Percentiles rank a stretch among this genome's conserved stretches.
These are phyloP conservation scores for Betta splendens DNA, from an alignment of 2,797 vertebrate genomes.

Conservation along the genomic window DNA sequence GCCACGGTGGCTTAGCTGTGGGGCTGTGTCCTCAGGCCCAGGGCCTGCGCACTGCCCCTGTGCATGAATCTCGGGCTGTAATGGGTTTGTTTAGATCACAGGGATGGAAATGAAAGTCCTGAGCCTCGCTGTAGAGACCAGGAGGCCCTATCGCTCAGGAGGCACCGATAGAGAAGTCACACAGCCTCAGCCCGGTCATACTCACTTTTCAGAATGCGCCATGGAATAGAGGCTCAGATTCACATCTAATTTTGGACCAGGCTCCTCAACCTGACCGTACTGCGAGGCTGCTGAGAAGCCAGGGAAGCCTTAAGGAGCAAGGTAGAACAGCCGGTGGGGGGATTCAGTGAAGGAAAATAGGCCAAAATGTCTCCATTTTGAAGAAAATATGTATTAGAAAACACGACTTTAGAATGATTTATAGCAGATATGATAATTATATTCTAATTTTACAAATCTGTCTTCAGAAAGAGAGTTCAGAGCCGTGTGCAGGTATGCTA, in stretches of 20 bases:
- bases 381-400: constrained; percentile 54
- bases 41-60: constrained; percentile 67
- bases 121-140: constrained; percentile 71
- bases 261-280: constrained; percentile 58
- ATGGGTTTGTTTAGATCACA: constrained; percentile 88
- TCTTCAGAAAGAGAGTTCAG: constrained; percentile 72
- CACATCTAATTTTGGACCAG: constrained; percentile 74
- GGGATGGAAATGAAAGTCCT: constrained; percentile 84
- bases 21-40: constrained; percentile 71
- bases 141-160: constrained; percentile 75
- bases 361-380: constrained; percentile 32
- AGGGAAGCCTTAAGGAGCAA: constrained; percentile 51
- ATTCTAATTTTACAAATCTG: constrained; percentile 76
- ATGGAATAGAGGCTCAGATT: constrained; percentile 69
- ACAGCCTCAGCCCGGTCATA: constrained; percentile 61
- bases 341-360: constrained; percentile 27
- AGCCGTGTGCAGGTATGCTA: constrained; percentile 81
- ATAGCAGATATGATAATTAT: constrained; percentile 74
- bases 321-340: constrained; percentile 22
- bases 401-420: constrained; percentile 64
- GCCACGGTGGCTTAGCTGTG: constrained; percentile 80
- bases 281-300: constrained; percentile 47
- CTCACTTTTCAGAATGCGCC: constrained; percentile 64
- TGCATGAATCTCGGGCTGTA: constrained; percentile 71
- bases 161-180: constrained; percentile 64